Evolutionary conservation across 2,888 invertebrate genomes (phyloP), one percentile per base, ranked within the genome.

Genomic region (Nomada flava): DNA sequence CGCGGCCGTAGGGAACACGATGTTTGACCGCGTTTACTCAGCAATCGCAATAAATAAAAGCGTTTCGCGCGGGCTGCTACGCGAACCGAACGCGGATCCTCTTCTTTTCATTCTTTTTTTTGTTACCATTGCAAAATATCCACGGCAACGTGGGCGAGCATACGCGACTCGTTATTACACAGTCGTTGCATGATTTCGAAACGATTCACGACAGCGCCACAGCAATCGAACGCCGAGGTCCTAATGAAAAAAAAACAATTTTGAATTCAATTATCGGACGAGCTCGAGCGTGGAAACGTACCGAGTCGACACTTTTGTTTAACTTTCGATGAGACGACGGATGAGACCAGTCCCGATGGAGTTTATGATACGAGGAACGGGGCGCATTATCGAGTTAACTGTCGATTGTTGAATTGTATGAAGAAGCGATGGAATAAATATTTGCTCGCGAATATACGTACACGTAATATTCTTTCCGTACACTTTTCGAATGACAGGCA

Each of bases 61-160:
- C 71, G 59, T 62, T 63, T 20, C 53, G 64, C 63, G 60, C n/a
- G 36, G 50, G 63, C 11, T 64, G n/a, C 18, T 68, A 64, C 44
- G 59, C 52, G n/a, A 36, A 11, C 63, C 52, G 50, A 52, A 60
- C n/a, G 47, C 47, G 23, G 47, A 36, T 72, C 63, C 26, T 68
- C 60, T 18, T 52, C 63, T 60, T 64, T 69, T 65, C 59, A 20
- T n/a, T 53, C 7, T 7, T 5, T 29, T 29, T 65, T n/a, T 77
- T 77, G 77, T 79, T 65, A 67, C 71, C 62, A 7, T 77, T 71
- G 57, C 71, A 62, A 77, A 78, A 72, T 78, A 67, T 78, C 60
- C 15, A 47, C 9, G 47, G 26, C 57, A 55, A 36, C 63, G 73
- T 52, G 57, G 64, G 10, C 55, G 29, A 70, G 0, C 70, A 69